phyloP scores from a whole-genome alignment of 2,113 vertebrate genomes.

The Oxyruncus cristatus region DNA sequence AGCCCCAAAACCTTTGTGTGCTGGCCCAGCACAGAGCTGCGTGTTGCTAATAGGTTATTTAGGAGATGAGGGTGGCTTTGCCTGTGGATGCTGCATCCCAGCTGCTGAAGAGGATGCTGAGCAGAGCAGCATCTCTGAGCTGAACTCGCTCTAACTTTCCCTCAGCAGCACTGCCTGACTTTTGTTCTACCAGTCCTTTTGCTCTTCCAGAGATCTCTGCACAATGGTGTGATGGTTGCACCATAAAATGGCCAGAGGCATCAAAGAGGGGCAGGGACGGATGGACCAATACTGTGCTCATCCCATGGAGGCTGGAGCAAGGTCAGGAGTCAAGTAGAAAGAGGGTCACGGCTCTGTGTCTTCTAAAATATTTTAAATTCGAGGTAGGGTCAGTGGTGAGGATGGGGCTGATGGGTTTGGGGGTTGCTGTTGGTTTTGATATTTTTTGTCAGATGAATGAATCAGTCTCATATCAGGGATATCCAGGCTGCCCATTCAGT shows the following conservation, averaged over 20 bases:
- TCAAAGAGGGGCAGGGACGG: not conserved
- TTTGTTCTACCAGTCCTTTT: not conserved
- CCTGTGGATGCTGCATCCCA: not conserved
- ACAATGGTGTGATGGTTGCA: fast-evolving
- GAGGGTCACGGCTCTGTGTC: not conserved
- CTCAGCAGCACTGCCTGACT: not conserved
- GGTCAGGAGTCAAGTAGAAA: not conserved
- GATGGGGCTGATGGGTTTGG: not conserved
- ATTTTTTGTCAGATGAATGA: not conserved
- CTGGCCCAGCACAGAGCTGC: not conserved
- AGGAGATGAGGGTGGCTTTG: not conserved
- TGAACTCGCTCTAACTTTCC: not conserved
- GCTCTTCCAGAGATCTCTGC: not conserved
- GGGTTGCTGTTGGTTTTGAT: not conserved
- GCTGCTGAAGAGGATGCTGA: not conserved
- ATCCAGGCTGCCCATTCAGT: not conserved
- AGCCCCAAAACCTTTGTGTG: not conserved
- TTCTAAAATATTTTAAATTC: not conserved
- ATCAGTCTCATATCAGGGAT: not conserved
- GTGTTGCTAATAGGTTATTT: not conserved
- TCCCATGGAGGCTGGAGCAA: not conserved
- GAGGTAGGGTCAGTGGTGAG: not conserved
- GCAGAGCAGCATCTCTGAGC: not conserved
- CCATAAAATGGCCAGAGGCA: not conserved
- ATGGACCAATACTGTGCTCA: not conserved